Evolutionary conservation across 2,113 vertebrate species (phyloP).

Genomic region (Numenius arquata): DNA sequence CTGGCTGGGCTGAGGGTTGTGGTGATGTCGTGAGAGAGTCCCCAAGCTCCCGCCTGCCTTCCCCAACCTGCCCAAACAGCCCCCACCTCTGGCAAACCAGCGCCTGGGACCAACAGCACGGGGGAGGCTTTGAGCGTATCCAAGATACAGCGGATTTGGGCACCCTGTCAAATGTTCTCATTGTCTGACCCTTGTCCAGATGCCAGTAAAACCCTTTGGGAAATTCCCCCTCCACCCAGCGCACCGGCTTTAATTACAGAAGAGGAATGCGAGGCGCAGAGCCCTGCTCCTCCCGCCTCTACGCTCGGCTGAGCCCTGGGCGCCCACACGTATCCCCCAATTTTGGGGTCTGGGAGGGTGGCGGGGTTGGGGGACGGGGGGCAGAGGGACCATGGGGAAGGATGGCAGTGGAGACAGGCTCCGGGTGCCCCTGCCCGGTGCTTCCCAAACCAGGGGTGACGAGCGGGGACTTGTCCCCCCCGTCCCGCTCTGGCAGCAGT

Average conservation of each 20-base stretch:
- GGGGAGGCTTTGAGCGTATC: slow-evolving; percentile 55
- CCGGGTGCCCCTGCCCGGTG: not conserved
- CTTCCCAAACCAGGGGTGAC: not conserved
- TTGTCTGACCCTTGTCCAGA: slow-evolving; percentile 66
- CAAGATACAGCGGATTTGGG: slow-evolving; percentile 60
- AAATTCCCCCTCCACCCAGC: slow-evolving; percentile 55
- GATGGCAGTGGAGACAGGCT: rapidly evolving
- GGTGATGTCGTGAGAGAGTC: not conserved
- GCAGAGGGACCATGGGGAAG: not conserved
- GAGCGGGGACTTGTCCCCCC: not conserved
- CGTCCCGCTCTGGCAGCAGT: slow-evolving; percentile 58
- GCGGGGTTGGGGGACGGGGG: not conserved
- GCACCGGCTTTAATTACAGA: slow-evolving; percentile 59
- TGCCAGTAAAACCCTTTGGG: slow-evolving; percentile 66
- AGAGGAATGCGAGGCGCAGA: slow-evolving; percentile 39
- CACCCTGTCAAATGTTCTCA: slow-evolving; percentile 68
- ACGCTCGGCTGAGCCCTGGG: not conserved
- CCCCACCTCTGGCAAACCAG: not conserved
- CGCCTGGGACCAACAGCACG: not conserved
- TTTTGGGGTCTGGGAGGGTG: not conserved
- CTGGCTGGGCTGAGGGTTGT: rapidly evolving
- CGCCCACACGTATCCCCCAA: not conserved
- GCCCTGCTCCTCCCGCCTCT: slow-evolving; percentile 38
- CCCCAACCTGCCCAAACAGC: not conserved
- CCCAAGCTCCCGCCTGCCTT: not conserved